Evolutionary conservation across 2,797 vertebrate genomes (phyloP).

Genomic region (Anas capensis): DNA sequence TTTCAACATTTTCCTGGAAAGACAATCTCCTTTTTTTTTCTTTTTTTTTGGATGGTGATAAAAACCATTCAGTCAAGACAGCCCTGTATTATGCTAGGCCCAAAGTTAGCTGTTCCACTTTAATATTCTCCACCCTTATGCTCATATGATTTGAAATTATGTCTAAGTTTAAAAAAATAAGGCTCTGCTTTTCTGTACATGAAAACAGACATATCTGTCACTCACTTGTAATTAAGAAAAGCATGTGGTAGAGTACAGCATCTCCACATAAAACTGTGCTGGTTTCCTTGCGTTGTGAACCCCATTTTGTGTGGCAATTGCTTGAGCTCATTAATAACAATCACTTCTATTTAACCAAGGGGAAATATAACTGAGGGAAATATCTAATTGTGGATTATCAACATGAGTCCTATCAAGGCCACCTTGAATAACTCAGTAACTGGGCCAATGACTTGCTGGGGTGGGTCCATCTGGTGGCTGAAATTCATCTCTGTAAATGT

Average conservation of each 20-base stretch:
- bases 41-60: background rate
- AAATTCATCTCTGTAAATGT: background rate
- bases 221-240: background rate
- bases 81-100: background rate
- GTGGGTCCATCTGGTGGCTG: background rate
- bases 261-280: background rate
- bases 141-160: background rate
- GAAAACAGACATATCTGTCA: fast-evolving
- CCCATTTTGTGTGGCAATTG: background rate
- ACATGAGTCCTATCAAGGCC: background rate
- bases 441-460: background rate
- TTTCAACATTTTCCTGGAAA: background rate
- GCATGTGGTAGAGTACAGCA: background rate
- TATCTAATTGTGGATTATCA: background rate
- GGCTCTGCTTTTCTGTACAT: background rate
- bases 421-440: background rate
- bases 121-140: background rate
- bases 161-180: background rate
- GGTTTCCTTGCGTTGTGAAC: fast-evolving
- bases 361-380: background rate
- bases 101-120: background rate
- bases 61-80: background rate
- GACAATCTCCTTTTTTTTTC: too few relatives aligned
- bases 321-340: background rate
- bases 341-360: background rate